phyloP scores from a whole-genome alignment of 2,797 vertebrate genomes.

The Melopsittacus undulatus region DNA sequence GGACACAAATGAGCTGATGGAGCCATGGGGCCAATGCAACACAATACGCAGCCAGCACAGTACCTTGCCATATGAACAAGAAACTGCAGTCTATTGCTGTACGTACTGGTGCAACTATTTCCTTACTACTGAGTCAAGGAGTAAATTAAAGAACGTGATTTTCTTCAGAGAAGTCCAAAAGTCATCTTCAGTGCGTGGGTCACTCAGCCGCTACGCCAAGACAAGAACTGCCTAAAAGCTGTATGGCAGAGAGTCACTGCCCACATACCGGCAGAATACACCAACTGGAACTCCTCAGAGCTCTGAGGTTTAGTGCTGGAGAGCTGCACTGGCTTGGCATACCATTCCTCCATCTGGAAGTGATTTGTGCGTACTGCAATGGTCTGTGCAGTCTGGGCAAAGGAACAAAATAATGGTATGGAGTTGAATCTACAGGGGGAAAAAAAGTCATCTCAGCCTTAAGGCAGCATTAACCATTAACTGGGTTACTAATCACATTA shows the following conservation, averaged over 20 bases:
- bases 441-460: not conserved
- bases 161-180: not conserved
- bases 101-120: not conserved
- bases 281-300: not conserved
- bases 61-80: not conserved
- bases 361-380: constrained; percentile 16
- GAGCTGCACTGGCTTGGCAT: constrained; percentile 15
- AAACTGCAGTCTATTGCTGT: not conserved
- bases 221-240: constrained; percentile 7
- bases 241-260: not conserved
- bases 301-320: constrained; percentile 1
- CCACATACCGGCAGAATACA: not conserved
- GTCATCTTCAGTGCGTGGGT: not conserved
- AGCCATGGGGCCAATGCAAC: not conserved
- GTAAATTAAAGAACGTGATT: not conserved
- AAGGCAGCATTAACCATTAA: constrained; percentile 39
- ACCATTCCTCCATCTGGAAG: constrained; percentile 58
- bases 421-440: not conserved
- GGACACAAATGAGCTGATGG: not conserved
- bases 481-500: constrained; percentile 22
- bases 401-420: constrained; percentile 29
- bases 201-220: not conserved
- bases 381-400: constrained; percentile 32
- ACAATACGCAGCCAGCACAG: not conserved
- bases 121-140: not conserved